Percentiles rank a stretch among this genome's conserved stretches.
These are phyloP conservation scores for Zaprionus nigranus DNA, from an alignment of 1,140 invertebrate species.

Conservation along the genomic window DNA sequence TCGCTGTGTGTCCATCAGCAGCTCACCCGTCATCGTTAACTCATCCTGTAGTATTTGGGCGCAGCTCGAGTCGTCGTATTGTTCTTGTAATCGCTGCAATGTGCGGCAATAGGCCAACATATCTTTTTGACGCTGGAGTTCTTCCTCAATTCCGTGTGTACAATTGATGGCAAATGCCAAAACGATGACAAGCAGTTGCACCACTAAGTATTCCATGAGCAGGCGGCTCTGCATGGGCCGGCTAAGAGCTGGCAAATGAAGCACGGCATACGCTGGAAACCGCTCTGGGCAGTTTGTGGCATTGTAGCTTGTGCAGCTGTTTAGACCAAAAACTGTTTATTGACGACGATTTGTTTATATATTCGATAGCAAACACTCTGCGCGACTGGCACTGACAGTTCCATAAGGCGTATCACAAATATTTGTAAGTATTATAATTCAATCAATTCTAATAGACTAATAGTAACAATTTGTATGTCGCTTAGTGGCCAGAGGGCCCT, in stretches of 20 bases:
- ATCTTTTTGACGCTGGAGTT: conserved; percentile 37
- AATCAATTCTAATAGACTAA: neutral
- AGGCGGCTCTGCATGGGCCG: conserved; percentile 18
- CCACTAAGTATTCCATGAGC: conserved; percentile 15
- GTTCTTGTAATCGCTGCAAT: conserved; percentile 32
- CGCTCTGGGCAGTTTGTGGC: neutral
- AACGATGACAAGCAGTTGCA: conserved; percentile 15
- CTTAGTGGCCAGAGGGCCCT: too few relatives aligned
- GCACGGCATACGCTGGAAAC: neutral
- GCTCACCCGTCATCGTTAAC: conserved; percentile 35
- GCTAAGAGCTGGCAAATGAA: conserved; percentile 18
- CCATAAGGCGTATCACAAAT: neutral
- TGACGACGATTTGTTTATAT: conserved; percentile 13
- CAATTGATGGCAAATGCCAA: conserved; percentile 23
- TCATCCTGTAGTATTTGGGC: conserved; percentile 43
- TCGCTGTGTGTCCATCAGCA: conserved; percentile 46
- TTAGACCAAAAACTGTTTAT: conserved; percentile 2
- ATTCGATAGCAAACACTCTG: conserved; percentile 6
- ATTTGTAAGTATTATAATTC: neutral
- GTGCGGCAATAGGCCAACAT: conserved; percentile 56
- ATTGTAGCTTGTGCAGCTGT: conserved; percentile 5
- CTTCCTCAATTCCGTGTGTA: conserved; percentile 24
- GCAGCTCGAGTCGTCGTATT: conserved; percentile 26
- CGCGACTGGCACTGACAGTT: neutral
- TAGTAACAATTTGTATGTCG: too few relatives aligned